phyloP scores from a whole-genome alignment of 2,113 vertebrate genomes.

The Pterophyllum scalare region DNA sequence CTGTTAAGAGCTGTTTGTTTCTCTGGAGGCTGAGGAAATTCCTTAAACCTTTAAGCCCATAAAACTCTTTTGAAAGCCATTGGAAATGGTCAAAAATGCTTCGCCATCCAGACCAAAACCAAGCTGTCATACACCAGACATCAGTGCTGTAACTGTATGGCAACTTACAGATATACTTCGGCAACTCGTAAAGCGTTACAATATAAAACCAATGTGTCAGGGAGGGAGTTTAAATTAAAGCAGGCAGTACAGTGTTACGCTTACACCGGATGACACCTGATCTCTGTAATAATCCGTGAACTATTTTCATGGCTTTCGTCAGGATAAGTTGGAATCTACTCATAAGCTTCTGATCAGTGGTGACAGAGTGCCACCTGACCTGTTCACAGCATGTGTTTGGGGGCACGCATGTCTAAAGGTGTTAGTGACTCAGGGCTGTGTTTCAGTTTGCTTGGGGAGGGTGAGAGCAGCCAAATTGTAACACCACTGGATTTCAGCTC shows the following conservation, averaged over 20 bases:
- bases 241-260: not conserved
- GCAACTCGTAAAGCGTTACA: not conserved
- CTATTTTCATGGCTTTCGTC: not conserved
- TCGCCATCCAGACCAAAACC: slow-evolving; percentile 10
- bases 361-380: slow-evolving; percentile 2
- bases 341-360: slow-evolving; percentile 33
- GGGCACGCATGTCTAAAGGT: slow-evolving; percentile 13
- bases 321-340: not conserved
- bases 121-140: not conserved
- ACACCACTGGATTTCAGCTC: slow-evolving; percentile 25
- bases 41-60: not conserved
- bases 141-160: not conserved
- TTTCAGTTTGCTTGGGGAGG: slow-evolving; percentile 60
- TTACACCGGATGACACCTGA: not conserved
- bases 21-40: slow-evolving; percentile 4
- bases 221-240: slow-evolving; percentile 2
- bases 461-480: slow-evolving; percentile 27
- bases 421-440: slow-evolving; percentile 27
- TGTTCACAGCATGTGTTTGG: slow-evolving; percentile 3
- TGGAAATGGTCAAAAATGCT: slow-evolving; percentile 31
- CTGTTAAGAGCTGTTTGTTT: slow-evolving; percentile 3
- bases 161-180: not conserved
- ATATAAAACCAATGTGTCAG: not conserved
- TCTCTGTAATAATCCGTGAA: not conserved
- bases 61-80: not conserved